Evolutionary conservation across 2,113 vertebrate species (phyloP).

Genomic region (Rynchops niger): DNA sequence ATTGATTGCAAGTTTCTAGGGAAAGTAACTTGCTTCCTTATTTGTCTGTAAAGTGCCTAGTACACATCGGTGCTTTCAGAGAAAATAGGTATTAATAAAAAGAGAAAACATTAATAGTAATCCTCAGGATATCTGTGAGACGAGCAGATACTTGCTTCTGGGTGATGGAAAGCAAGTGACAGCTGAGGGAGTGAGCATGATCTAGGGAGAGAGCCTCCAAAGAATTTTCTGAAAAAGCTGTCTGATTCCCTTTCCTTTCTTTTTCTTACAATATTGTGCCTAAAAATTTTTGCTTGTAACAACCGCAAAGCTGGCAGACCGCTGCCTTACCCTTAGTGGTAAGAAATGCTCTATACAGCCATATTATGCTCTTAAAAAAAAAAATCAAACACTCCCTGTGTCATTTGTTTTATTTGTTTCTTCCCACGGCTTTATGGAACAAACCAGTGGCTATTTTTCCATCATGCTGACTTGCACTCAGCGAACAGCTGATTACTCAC

Average conservation of each 20-base stretch:
- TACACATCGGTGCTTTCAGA: not conserved
- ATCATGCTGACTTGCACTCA: not conserved
- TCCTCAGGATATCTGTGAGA: not conserved
- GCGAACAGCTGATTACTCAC: not conserved
- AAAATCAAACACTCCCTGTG: not conserved
- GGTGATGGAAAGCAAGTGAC: constrained; percentile 8
- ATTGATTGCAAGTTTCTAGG: not conserved
- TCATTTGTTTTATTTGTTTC: constrained; percentile 31
- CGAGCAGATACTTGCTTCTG: not conserved
- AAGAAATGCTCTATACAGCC: not conserved
- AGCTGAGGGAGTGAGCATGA: not conserved
- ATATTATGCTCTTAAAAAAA: not conserved
- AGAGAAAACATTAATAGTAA: constrained; percentile 18
- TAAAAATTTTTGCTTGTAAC: not conserved
- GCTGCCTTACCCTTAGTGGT: not conserved
- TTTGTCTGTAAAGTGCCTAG: constrained; percentile 13
- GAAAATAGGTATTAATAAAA: not conserved
- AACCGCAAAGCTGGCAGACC: not conserved
- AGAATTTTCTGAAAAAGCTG: not conserved
- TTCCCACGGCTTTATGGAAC: not conserved
- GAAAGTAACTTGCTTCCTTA: not conserved
- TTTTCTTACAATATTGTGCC: not conserved
- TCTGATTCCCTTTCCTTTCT: not conserved
- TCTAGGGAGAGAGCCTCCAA: not conserved
- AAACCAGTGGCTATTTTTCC: not conserved